Percentiles rank a stretch among this genome's conserved stretches.
phyloP scores from a whole-genome alignment of 2,888 invertebrate genomes.

The Ligdia adustata region DNA sequence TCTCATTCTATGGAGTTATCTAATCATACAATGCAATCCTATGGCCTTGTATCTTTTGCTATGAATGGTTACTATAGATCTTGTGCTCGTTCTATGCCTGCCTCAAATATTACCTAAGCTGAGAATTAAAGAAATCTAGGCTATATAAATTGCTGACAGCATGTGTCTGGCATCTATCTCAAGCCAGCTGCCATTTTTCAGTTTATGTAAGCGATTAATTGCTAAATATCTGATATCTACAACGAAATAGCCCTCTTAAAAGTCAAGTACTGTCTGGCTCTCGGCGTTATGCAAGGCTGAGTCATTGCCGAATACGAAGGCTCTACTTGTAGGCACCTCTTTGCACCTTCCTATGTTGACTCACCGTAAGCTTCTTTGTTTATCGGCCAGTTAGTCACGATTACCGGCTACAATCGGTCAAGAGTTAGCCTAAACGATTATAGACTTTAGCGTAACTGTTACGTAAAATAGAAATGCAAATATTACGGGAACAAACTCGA shows the following conservation, averaged over 20 bases:
- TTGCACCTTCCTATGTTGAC: conserved; percentile 31
- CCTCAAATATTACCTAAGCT: conserved; percentile 19
- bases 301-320: conserved; percentile 49
- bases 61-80: conserved; percentile 10
- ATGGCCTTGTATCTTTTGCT: conserved; percentile 19
- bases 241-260: conserved; percentile 48
- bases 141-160: conserved; percentile 22
- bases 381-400: conserved; percentile 33
- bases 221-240: conserved; percentile 45
- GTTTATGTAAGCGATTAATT: conserved; percentile 52
- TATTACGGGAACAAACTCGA: conserved; percentile 54
- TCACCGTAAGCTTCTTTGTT: conserved; percentile 36
- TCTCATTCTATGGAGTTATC: conserved; percentile 16
- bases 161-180: conserved; percentile 28
- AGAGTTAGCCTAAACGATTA: conserved; percentile 37
- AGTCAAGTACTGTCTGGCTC: conserved; percentile 47
- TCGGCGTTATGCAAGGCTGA: conserved; percentile 58
- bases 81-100: conserved; percentile 10
- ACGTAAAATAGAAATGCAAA: conserved; percentile 57
- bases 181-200: conserved; percentile 35
- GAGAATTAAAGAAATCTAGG: conserved; percentile 20
- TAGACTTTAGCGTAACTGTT: conserved; percentile 43
- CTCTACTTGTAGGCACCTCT: conserved; percentile 36
- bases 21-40: conserved; percentile 14
- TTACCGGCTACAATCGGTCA: conserved; percentile 23